Evolutionary conservation across 2,797 vertebrate genomes (phyloP), one percentile per base, ranked within the genome.

Genomic region (Amblyopsis hoosieri): DNA sequence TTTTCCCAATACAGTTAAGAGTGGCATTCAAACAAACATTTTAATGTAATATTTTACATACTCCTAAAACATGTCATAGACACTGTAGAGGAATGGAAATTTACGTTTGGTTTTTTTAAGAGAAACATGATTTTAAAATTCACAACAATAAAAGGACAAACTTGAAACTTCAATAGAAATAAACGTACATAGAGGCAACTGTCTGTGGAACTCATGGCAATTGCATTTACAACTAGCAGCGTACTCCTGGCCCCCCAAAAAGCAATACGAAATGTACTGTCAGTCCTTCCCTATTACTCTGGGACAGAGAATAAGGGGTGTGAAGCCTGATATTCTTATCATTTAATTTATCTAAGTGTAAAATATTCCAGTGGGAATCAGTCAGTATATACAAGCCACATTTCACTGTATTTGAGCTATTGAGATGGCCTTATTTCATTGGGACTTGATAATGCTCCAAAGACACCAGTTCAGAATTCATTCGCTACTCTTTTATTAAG

Each of bases 311-410:
- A 85, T 75, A 69, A 68, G 62, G 55, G 55, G 54, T 51, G 59
- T 66, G 78, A 69, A 56, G 63, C 67, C 74, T 56, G 67, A 72
- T 84, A 85, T 87, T 57, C 60, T 65, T 84, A 90, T 91, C 90
- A 88, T 88, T 91, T 91, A 89, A 91, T 91, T 90, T 89, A 87
- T 91, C 89, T 79, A 78, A 48, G 82, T 85, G 62, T 67, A 78
- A 87, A 85, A 86, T 84, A 84, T 87, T 90, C 85, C 76, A 80
- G 71, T 51, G 77, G 81, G 71, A 83, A 88, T 87, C 71, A 70
- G 84, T 90, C 89, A 91, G 91, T 88, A 87, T 84, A 80, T 79
- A 73, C 85, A 86, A 82, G 83, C 74, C 84, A 74, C 79, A 68
- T 67, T 85, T 84, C 71, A 63, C 61, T 71, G 74, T 72, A 70